These are phyloP conservation scores for Steinernema khuongi DNA, from an alignment of 1,140 invertebrate species.

Conservation along the genomic window DNA sequence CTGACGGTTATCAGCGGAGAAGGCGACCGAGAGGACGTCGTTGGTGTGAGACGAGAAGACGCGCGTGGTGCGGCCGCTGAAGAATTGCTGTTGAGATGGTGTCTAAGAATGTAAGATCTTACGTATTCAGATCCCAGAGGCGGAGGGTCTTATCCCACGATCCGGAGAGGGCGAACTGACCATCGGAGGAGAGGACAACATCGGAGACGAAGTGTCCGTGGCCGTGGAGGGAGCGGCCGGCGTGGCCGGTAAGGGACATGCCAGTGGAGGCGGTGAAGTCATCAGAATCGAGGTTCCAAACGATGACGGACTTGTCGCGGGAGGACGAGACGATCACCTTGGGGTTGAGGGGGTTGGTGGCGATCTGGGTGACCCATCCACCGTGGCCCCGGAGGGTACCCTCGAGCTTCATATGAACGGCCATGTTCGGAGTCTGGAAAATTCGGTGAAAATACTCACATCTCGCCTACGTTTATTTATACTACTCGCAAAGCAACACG, in stretches of 20 bases:
- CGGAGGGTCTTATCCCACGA: conserved; percentile 98
- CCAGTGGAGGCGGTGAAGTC: conserved; percentile 67
- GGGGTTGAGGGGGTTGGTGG: conserved; percentile 95
- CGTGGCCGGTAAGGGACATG: conserved; percentile 71
- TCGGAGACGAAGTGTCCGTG: conserved; percentile 98
- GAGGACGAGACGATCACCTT: conserved; percentile 96
- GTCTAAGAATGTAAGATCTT: no score
- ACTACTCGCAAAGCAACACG: no score
- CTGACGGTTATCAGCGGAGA: conserved; percentile 97
- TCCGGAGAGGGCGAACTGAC: conserved; percentile 95
- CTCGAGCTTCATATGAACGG: conserved; percentile 80
- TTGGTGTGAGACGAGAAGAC: conserved; percentile 98
- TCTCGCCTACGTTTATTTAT: no score
- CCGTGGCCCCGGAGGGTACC: conserved; percentile 89
- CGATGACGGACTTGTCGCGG: conserved; percentile 91
- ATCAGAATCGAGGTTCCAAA: conserved; percentile 91
- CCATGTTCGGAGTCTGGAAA: conserved; percentile 60
- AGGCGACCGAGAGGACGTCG: conserved; percentile 96
- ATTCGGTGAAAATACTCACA: no score
- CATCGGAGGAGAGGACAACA: conserved; percentile 95
- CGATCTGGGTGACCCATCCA: conserved; percentile 99
- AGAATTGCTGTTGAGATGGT: no score
- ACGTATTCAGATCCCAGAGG: conserved; percentile 92
- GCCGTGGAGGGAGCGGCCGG: conserved; percentile 87
- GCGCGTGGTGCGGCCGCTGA: conserved; percentile 63